phyloP scores from a whole-genome alignment of 2,797 vertebrate genomes.

The Cossypha niveicapilla region DNA sequence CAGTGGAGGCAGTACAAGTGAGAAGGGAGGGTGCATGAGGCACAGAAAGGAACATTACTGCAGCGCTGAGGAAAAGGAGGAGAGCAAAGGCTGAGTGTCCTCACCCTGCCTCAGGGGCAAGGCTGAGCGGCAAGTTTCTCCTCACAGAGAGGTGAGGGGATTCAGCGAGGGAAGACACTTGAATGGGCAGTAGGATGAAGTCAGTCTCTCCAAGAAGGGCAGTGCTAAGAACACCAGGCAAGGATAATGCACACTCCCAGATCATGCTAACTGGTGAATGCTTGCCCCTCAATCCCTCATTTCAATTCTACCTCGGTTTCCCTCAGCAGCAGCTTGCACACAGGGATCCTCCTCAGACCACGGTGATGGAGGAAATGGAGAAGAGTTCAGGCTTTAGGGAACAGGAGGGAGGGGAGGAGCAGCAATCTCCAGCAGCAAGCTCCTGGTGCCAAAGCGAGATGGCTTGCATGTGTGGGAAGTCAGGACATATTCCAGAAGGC shows the following conservation, averaged over 20 bases:
- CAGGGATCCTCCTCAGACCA: neutral
- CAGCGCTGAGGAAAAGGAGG: neutral
- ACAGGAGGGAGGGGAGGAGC: neutral
- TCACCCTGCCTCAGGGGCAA: neutral
- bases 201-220: neutral
- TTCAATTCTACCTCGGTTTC: neutral
- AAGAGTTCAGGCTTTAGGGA: neutral
- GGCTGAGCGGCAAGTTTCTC: neutral
- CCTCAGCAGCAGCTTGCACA: neutral
- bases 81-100: neutral
- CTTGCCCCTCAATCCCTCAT: neutral
- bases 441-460: neutral
- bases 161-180: neutral
- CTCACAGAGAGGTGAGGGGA: neutral
- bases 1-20: neutral
- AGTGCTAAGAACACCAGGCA: neutral
- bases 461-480: neutral
- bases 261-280: neutral
- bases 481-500: neutral
- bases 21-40: neutral
- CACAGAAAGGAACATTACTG: neutral
- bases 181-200: neutral
- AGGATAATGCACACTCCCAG: neutral
- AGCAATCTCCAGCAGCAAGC: neutral
- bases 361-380: accelerated